These are phyloP conservation scores for Drosophila eohydei DNA, from an alignment of 2,888 invertebrate genomes.

Conservation along the genomic window DNA sequence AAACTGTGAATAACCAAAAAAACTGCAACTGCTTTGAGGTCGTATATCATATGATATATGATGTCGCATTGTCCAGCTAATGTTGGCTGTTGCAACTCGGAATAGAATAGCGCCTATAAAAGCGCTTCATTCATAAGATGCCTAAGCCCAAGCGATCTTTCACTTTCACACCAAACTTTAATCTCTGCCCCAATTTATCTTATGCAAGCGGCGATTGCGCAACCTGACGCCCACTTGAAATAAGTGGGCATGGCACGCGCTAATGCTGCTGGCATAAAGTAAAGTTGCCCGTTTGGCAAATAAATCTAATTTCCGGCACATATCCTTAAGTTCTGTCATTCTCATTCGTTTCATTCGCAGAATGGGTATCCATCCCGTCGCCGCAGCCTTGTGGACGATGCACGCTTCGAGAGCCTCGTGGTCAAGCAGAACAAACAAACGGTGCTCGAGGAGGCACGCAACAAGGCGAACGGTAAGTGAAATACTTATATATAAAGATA, in stretches of 20 bases:
- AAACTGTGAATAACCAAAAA: slow-evolving; percentile 57
- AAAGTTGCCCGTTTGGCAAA: slow-evolving; percentile 1
- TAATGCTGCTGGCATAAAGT: neutral
- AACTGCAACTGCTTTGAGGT: slow-evolving; percentile 46
- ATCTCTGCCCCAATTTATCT: neutral
- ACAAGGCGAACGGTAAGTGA: slow-evolving; percentile 92
- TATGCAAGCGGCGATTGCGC: slow-evolving; percentile 14
- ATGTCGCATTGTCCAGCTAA: slow-evolving; percentile 6
- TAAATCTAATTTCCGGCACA: slow-evolving; percentile 65
- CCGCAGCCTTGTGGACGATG: slow-evolving; percentile 98
- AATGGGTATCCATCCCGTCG: slow-evolving; percentile 98
- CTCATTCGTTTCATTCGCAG: slow-evolving; percentile 86
- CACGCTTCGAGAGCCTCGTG: slow-evolving; percentile 97
- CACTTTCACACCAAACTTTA: slow-evolving; percentile 10
- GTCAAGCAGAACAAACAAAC: slow-evolving; percentile 97
- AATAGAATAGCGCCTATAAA: slow-evolving; percentile 30
- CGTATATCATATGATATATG: slow-evolving; percentile 2
- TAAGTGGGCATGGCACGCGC: neutral
- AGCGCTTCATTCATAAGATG: slow-evolving; percentile 4
- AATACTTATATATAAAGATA: neutral
- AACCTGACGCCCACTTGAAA: slow-evolving; percentile 1
- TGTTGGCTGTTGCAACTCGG: slow-evolving; percentile 25
- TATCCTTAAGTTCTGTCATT: slow-evolving; percentile 54
- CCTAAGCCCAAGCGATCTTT: slow-evolving; percentile 1
- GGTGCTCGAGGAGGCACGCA: slow-evolving; percentile 95